These are phyloP conservation scores for Diachasma alloeum DNA, from an alignment of 1,140 invertebrate genomes.

Conservation along the genomic window DNA sequence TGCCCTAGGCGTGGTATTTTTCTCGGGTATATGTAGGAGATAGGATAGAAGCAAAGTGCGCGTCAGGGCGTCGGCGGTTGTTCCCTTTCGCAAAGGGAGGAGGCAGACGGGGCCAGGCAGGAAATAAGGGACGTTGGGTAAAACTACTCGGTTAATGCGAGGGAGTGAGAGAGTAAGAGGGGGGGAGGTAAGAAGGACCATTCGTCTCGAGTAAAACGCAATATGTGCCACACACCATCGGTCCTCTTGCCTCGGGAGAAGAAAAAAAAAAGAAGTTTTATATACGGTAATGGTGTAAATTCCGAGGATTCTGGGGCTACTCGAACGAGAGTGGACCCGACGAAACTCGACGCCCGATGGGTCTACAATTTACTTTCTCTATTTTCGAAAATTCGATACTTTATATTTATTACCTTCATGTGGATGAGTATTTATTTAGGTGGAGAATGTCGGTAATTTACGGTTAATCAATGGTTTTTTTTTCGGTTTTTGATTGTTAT, in stretches of 20 bases:
- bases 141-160: slow-evolving; percentile 3
- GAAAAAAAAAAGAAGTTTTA: not conserved
- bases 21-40: not conserved
- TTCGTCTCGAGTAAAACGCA: slow-evolving; percentile 28
- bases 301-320: slow-evolving; percentile 12
- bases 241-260: not conserved
- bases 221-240: slow-evolving; percentile 24
- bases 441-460: not conserved
- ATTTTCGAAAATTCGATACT: not conserved
- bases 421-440: not conserved
- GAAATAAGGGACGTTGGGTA: slow-evolving; percentile 25
- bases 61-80: slow-evolving; percentile 4
- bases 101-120: slow-evolving; percentile 20
- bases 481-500: not conserved
- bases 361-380: slow-evolving; percentile 6
- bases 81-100: slow-evolving; percentile 16
- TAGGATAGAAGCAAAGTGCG: slow-evolving; percentile 7
- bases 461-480: not conserved
- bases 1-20: not conserved
- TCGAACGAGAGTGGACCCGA: not conserved
- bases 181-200: slow-evolving; percentile 14
- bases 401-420: not conserved
- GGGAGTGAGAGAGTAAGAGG: slow-evolving; percentile 4
- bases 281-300: slow-evolving; percentile 8
- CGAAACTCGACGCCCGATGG: not conserved